These are phyloP conservation scores for Columba janthina DNA, from an alignment of 2,113 vertebrate species.

Conservation along the genomic window DNA sequence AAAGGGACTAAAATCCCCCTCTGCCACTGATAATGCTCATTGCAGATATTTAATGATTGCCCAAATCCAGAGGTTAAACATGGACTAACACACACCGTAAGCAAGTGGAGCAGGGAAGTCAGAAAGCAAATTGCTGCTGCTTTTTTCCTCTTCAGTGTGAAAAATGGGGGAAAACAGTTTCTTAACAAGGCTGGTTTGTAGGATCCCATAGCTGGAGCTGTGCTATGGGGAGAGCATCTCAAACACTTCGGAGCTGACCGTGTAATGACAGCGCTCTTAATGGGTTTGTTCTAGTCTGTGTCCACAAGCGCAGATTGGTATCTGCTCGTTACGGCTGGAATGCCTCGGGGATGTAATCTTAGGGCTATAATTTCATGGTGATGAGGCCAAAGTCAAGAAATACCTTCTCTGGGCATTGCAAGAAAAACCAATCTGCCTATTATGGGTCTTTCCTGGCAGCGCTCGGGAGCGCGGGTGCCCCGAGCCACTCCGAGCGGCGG, in stretches of 20 bases:
- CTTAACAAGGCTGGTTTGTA: background rate
- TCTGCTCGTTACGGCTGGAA: constrained; percentile 3
- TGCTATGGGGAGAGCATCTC: background rate
- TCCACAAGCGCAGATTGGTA: background rate
- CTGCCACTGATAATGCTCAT: fast-evolving
- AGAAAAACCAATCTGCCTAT: background rate
- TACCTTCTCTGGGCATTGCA: background rate
- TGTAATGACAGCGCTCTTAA: background rate
- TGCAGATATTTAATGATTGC: background rate
- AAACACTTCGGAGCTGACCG: background rate
- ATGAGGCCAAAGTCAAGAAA: constrained; percentile 24
- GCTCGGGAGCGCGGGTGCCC: background rate
- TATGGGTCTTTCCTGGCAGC: background rate
- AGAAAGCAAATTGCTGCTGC: background rate
- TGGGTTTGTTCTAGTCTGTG: background rate
- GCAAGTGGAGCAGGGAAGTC: background rate
- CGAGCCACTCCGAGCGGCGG: background rate
- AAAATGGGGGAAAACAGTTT: background rate
- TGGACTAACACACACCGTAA: background rate
- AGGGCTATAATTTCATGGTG: background rate
- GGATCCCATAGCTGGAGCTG: background rate
- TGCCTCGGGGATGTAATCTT: background rate
- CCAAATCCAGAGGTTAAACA: fast-evolving
- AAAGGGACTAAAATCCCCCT: background rate
- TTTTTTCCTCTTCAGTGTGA: background rate